These are phyloP conservation scores for Antheraea yamamai DNA, from an alignment of 2,888 invertebrate genomes.

Conservation along the genomic window DNA sequence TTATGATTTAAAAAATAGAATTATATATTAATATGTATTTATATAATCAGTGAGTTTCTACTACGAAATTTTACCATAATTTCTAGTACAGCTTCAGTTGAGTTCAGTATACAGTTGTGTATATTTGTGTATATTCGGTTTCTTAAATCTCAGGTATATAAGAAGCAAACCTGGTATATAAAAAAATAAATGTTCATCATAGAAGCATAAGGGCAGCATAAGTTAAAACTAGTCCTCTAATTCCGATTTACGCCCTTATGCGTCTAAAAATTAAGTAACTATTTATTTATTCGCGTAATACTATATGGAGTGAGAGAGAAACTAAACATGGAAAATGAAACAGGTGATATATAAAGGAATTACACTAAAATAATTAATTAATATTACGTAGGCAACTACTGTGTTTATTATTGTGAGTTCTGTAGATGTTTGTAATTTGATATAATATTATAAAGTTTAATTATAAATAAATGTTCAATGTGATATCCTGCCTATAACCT, in stretches of 20 bases:
- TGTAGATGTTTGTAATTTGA: constrained; percentile 17
- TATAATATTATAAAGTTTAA: constrained; percentile 20
- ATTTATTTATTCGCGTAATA: neutral
- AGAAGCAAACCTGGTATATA: neutral
- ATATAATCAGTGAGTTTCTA: neutral
- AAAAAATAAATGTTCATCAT: neutral
- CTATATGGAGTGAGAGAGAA: constrained; percentile 11
- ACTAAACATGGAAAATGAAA: constrained; percentile 11
- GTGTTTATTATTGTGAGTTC: constrained; percentile 20
- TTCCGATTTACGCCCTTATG: neutral
- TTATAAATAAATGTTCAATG: constrained; percentile 73
- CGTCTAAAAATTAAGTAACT: neutral
- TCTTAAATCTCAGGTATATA: neutral
- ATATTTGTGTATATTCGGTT: neutral
- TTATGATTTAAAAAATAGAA: neutral
- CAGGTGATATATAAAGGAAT: constrained; percentile 8
- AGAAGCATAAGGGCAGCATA: neutral
- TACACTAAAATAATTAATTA: neutral
- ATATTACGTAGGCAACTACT: neutral
- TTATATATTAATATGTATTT: neutral
- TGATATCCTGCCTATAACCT: constrained; percentile 79
- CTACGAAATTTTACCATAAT: neutral
- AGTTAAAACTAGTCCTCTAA: neutral
- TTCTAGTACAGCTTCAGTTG: neutral
- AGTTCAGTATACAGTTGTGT: neutral